Evolutionary conservation across 2,113 vertebrate genomes (phyloP), one percentile per base, ranked within the genome.

Genomic region (Brachirus orientalis): DNA sequence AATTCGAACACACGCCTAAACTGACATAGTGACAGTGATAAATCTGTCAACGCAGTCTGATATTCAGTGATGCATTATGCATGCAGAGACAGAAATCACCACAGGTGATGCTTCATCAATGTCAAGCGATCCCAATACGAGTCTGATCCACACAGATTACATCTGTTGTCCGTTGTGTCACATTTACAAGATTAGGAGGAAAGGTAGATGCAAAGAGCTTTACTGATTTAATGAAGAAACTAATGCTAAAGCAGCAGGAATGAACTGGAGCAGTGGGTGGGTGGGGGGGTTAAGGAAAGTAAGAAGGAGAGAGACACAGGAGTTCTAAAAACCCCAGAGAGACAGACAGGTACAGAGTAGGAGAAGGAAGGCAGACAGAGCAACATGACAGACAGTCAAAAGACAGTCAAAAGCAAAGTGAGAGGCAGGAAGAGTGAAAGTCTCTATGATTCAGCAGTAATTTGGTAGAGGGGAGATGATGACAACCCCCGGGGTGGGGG

Each of bases 371-470:
- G 40, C 4, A 43, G 40, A 14, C 40, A 17, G 36, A 38, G 69
- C 38, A 68, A 61, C 65, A 67, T 48, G 77, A 77, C 61, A 69
- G 79, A 77, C 63, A 80, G n/a, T n/a, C n/a, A n/a, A n/a, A n/a
- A n/a, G 86, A 84, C 80, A 86, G 68, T 74, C 57, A 72, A 78
- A 67, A 86, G 75, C 63, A 64, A 54, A 83, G 77, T 75, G 79
- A 83, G 80, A 71, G 67, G 69, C 79, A 79, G 81, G 37, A 37
- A 17, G 75, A n/a, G 52, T 22, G 44, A 69, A 83, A 56, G 64
- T 71, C 69, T 79, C 63, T 76, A 67, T 91, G 90, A 89, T 72
- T 88, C 90, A 91, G 90, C 84, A 82, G 59, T 54, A 84, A 83
- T 83, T 75, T 76, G 79, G 68, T 71, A 62, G 68, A 59, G 57